phyloP scores from a whole-genome alignment of 2,797 vertebrate species.

The Girardinus metallicus region DNA sequence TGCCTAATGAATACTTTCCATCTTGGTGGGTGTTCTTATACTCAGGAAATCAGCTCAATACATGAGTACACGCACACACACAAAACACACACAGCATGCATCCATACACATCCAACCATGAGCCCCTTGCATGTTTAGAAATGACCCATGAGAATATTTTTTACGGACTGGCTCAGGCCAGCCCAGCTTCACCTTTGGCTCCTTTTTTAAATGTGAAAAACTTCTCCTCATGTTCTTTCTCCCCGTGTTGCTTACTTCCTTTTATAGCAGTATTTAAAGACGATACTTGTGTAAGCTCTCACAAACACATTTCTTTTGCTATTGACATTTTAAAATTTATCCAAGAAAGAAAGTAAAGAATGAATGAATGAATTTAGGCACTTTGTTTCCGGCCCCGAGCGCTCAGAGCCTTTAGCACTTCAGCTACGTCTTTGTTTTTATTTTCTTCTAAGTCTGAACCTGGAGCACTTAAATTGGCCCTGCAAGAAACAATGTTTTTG shows the following conservation, averaged over 20 bases:
- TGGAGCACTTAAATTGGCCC: slow-evolving; percentile 80
- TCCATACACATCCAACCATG: slow-evolving; percentile 48
- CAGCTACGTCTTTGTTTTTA: slow-evolving; percentile 47
- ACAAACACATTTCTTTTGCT: slow-evolving; percentile 43
- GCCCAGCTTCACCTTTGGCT: slow-evolving; percentile 53
- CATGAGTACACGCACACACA: slow-evolving; percentile 49
- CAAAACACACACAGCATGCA: slow-evolving; percentile 47
- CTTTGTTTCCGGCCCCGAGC: slow-evolving; percentile 55
- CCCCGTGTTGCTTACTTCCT: not conserved
- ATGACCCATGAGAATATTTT: slow-evolving; percentile 53
- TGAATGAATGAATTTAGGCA: slow-evolving; percentile 43
- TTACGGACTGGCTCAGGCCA: slow-evolving; percentile 32
- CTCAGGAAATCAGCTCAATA: slow-evolving; percentile 84
- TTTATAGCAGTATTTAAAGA: slow-evolving; percentile 71
- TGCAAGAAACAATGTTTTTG: slow-evolving; percentile 47
- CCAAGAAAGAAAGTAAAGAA: slow-evolving; percentile 10
- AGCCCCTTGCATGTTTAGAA: slow-evolving; percentile 74
- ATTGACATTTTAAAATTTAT: slow-evolving; percentile 8
- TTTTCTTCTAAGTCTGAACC: slow-evolving; percentile 64
- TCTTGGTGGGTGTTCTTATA: slow-evolving; percentile 73
- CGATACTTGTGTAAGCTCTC: slow-evolving; percentile 47
- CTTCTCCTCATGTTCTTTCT: slow-evolving; percentile 51
- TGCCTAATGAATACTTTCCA: slow-evolving; percentile 75
- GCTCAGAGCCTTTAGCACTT: slow-evolving; percentile 76
- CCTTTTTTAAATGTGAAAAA: slow-evolving; percentile 78